phyloP scores from a whole-genome alignment of 2,113 vertebrate species.

The Peromyscus polionotus region DNA sequence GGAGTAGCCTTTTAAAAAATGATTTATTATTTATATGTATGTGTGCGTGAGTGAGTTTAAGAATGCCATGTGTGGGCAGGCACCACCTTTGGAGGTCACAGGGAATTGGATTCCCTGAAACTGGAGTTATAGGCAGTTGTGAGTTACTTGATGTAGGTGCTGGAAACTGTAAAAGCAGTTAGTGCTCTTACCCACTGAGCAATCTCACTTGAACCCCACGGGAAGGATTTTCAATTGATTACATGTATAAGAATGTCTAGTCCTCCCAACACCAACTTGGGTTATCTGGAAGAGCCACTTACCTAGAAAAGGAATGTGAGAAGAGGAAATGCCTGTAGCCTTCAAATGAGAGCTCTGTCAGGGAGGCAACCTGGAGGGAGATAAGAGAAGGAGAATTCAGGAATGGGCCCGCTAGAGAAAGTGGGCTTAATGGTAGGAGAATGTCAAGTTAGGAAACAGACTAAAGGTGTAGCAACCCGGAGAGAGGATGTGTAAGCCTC shows the following conservation, averaged over 20 bases:
- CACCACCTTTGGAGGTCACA: not conserved
- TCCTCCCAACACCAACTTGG: not conserved
- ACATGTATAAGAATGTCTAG: not conserved
- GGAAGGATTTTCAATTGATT: conserved; percentile 14
- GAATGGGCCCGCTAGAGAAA: not conserved
- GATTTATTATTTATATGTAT: not conserved
- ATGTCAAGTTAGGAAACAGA: not conserved
- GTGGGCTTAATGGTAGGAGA: not conserved
- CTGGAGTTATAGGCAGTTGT: not conserved
- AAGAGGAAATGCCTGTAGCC: not conserved
- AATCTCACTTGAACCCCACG: not conserved
- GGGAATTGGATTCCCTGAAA: not conserved
- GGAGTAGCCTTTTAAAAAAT: not conserved
- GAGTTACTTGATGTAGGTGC: not conserved
- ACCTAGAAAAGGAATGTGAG: not conserved
- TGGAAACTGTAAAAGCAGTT: not conserved
- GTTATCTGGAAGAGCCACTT: not conserved
- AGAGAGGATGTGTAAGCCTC: not conserved
- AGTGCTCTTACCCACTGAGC: not conserved
- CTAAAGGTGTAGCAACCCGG: not conserved
- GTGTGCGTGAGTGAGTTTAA: not conserved
- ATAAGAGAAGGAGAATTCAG: not conserved
- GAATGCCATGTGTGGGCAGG: not conserved
- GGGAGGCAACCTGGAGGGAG: not conserved
- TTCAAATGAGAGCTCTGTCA: not conserved